Base-by-base conservation (phyloP, 2,888 invertebrate species). In the Bursaphelenchus okinawaensis region DNA sequence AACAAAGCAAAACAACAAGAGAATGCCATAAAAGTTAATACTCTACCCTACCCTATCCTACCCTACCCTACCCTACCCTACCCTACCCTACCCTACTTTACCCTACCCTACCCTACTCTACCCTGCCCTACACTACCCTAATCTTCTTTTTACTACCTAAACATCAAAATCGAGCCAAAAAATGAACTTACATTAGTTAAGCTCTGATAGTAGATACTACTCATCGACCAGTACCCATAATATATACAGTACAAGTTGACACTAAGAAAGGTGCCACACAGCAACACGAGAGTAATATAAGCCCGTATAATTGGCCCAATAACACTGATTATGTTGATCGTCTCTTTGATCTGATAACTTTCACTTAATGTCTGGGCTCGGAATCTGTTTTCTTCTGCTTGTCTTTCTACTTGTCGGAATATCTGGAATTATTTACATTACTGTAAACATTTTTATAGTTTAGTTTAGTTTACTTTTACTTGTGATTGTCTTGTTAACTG, bases 301-400 rank as follows among this genome's bases (percentile, higher is more conserved):
- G 60, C 60, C 2, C 31, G 22, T 16, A 59, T 40, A 20, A 59
- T 20, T 20, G 60, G 22, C 1, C 60, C 60, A n/a, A 59, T 19
- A 12, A 59, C 60, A 4, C 19, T 50, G 52, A 55, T 50, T 8
- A 59, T 27, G 16, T 22, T 55, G 9, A 23, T 27, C 22, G 51
- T 59, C 28, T 59, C 60, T 6, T 50, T 31, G 40, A 59, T 59
- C 1, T 55, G 55, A 52, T 59, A 59, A 4, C 29, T 29, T 51
- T 59, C 60, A 50, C 51, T 51, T 8, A 59, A 40, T n/a, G 55
- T 40, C 19, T 59, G 40, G 9, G 50, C 31, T 1, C 8, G 16
- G 24, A 4, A 59, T n/a, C 52, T n/a, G 24, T 60, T 3, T 12
- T 12, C 40, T 40, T 40, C 40, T 12, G 40, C 40, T 40, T 40